Evolutionary conservation across 1,140 invertebrate species (phyloP).

Genomic region (Ceratoteleas bidentatus): DNA sequence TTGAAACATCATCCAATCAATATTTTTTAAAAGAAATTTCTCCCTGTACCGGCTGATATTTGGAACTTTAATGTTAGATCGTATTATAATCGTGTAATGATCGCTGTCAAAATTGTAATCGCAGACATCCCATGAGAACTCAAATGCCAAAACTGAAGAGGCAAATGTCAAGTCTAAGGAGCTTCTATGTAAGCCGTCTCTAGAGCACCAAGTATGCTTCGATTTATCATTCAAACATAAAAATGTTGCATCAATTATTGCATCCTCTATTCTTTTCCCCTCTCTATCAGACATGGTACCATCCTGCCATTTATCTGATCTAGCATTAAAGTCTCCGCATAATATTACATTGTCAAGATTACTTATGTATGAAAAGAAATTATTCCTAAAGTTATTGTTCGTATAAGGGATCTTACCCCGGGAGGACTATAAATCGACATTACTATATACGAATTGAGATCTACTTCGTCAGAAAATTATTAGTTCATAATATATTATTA

Average conservation of each 20-base stretch:
- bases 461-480: too few relatives aligned
- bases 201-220: constrained; percentile 3
- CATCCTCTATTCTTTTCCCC: not conserved
- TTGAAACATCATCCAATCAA: constrained; percentile 3
- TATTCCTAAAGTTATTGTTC: not conserved
- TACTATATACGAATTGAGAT: not conserved
- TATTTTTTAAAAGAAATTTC: not conserved
- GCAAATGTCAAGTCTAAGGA: constrained; percentile 8
- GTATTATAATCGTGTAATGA: constrained; percentile 9
- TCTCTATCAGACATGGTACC: not conserved
- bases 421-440: constrained; percentile 11
- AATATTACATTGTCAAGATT: constrained; percentile 1
- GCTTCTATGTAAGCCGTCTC: not conserved
- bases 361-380: constrained; percentile 9
- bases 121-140: constrained; percentile 7
- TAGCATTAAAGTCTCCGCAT: constrained; percentile 28
- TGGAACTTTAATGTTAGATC: not conserved
- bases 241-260: not conserved
- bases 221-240: constrained; percentile 15
- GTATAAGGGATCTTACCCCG: not conserved
- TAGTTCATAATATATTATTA: not conserved
- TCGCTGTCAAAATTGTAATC: constrained; percentile 12
- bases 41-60: not conserved
- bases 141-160: not conserved
- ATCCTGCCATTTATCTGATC: not conserved